Conservation (phyloP, 2,797 vertebrate species). For the Poeciliopsis gracilis region DNA sequence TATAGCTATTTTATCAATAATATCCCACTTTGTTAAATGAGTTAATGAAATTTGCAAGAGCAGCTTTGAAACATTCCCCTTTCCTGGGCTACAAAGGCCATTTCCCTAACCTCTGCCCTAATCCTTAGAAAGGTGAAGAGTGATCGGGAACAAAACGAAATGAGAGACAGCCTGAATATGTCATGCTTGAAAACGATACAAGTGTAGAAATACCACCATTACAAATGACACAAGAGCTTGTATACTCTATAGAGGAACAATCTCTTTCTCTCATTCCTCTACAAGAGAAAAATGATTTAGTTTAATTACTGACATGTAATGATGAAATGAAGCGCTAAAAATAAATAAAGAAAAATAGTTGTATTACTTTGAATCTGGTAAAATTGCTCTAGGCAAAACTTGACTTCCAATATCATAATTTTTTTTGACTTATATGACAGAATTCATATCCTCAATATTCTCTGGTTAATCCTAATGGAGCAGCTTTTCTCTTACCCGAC, state of each 20-base stretch:
- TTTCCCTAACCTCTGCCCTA: not conserved
- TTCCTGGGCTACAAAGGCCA: not conserved
- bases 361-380: not conserved
- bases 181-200: not conserved
- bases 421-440: not conserved
- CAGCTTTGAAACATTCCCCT: not conserved
- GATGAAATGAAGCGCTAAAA: not conserved
- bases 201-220: not conserved
- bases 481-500: not conserved
- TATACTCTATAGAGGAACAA: not conserved
- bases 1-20: not conserved
- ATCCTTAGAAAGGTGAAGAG: not conserved
- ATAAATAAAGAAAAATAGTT: not conserved
- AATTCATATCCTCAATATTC: not conserved
- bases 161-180: not conserved
- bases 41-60: not conserved
- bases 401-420: not conserved
- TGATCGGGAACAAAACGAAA: not conserved
- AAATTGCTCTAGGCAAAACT: too few relatives aligned
- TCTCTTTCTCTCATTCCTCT: too few relatives aligned
- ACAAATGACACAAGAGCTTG: not conserved
- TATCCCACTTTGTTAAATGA: not conserved
- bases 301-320: not conserved
- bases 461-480: not conserved
- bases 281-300: not conserved